phyloP scores from a whole-genome alignment of 1,140 invertebrate species.

The fruit fly (Drosophila melanogaster) region DNA sequence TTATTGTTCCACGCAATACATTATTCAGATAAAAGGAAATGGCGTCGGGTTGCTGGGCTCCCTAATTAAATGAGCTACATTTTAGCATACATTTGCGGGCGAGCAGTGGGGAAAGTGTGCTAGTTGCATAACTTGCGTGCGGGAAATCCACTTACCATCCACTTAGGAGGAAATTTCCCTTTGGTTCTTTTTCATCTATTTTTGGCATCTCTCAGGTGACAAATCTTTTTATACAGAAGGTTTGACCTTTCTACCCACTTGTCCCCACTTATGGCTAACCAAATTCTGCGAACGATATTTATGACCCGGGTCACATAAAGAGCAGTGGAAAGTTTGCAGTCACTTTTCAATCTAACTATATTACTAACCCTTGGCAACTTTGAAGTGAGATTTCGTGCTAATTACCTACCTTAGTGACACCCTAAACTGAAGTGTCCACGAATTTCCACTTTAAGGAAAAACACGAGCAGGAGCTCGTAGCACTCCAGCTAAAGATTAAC shows the following conservation, averaged over 20 bases:
- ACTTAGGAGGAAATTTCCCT: background rate
- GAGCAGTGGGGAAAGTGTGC: background rate
- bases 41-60: slow-evolving; percentile 18
- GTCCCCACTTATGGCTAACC: background rate
- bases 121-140: background rate
- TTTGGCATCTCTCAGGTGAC: background rate
- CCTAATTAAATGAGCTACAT: slow-evolving; percentile 31
- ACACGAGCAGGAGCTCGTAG: background rate
- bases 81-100: slow-evolving; percentile 27
- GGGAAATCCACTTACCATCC: background rate
- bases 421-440: background rate
- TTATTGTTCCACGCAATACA: slow-evolving; percentile 35
- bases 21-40: slow-evolving; percentile 35
- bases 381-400: slow-evolving; percentile 18
- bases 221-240: background rate
- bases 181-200: background rate
- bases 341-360: slow-evolving; percentile 39
- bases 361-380: slow-evolving; percentile 30
- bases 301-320: background rate
- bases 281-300: slow-evolving; percentile 2
- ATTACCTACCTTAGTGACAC: slow-evolving; percentile 13
- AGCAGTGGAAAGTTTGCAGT: background rate
- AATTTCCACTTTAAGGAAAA: slow-evolving; percentile 6
- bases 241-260: slow-evolving; percentile 9
- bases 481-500: background rate